Conservation (phyloP, 2,113 vertebrate species). For the Equus quagga region DNA sequence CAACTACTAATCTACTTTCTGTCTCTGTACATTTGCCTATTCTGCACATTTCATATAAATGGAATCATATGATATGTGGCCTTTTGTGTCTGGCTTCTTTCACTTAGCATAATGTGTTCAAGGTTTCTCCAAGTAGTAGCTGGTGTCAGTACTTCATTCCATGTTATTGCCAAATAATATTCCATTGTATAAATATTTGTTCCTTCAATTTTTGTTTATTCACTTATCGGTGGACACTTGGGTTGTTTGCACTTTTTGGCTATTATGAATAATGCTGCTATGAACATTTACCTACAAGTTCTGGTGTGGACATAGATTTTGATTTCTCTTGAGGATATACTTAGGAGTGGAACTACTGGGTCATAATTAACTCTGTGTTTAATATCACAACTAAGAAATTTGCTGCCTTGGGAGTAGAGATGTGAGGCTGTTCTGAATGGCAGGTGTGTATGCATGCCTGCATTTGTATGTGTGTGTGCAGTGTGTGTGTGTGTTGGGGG, state of each 20-base stretch:
- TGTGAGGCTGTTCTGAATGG: neutral
- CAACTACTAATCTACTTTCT: neutral
- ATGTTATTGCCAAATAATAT: neutral
- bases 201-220: neutral
- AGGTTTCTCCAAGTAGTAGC: neutral
- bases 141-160: neutral
- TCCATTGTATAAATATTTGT: neutral
- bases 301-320: neutral
- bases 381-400: neutral
- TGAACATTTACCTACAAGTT: neutral
- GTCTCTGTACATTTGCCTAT: neutral
- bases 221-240: neutral
- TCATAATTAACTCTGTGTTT: neutral
- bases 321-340: neutral
- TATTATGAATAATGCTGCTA: neutral
- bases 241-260: neutral
- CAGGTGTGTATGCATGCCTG: fast-evolving
- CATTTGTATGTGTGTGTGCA: too few relatives aligned
- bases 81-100: neutral
- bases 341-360: neutral
- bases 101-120: neutral
- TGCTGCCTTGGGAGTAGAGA: neutral
- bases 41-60: neutral
- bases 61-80: neutral
- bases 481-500: too few relatives aligned